These are phyloP conservation scores for Platanista minor DNA, from an alignment of 2,113 vertebrate species.

Conservation along the genomic window DNA sequence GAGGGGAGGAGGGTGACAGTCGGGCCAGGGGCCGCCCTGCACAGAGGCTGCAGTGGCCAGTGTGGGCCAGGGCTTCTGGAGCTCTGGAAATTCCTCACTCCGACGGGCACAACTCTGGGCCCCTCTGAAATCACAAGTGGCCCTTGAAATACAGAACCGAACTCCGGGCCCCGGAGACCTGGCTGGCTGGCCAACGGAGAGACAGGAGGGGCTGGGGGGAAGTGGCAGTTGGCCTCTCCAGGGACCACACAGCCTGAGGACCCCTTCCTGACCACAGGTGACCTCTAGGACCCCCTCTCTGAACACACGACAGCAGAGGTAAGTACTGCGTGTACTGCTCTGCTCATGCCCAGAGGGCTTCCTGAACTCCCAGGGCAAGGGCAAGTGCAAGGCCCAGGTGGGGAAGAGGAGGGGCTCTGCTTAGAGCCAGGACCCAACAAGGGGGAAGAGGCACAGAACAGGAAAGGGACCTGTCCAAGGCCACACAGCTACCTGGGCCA, in stretches of 20 bases:
- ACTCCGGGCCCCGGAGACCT: not conserved
- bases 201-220: accelerated
- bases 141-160: not conserved
- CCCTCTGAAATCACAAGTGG: not conserved
- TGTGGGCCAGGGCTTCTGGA: not conserved
- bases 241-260: not conserved
- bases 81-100: not conserved
- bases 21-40: not conserved
- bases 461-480: not conserved
- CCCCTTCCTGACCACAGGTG: not conserved
- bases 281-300: not conserved
- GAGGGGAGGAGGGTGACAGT: not conserved
- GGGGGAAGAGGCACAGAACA: not conserved
- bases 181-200: not conserved
- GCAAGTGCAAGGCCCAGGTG: not conserved
- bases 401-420: not conserved
- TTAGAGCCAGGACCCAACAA: not conserved
- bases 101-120: not conserved
- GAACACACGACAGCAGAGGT: not conserved
- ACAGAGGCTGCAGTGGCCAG: not conserved
- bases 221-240: not conserved
- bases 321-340: not conserved
- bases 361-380: too few relatives aligned
- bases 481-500: not conserved
- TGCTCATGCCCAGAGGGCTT: not conserved